Conservation (phyloP, 2,888 invertebrate species). For the Dolichopus griseipennis region DNA sequence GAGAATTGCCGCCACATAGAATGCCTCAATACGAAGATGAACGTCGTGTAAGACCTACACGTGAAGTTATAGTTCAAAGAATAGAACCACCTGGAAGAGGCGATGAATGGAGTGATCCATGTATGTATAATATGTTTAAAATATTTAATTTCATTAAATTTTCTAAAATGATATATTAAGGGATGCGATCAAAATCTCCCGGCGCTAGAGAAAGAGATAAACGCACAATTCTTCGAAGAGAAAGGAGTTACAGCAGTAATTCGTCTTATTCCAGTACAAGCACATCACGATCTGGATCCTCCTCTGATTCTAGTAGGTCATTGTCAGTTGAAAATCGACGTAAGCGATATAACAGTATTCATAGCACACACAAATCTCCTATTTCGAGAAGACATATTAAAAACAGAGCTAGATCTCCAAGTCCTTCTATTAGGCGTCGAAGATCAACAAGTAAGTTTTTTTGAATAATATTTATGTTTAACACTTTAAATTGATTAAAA, state of each 20-base stretch:
- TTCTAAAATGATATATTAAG: no score
- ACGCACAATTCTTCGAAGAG: conserved; percentile 30
- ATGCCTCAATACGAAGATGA: conserved; percentile 51
- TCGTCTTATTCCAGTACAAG: conserved; percentile 44
- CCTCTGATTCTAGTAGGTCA: conserved; percentile 46
- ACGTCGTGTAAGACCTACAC: conserved; percentile 54
- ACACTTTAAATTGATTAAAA: no score
- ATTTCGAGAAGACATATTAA: conserved; percentile 30
- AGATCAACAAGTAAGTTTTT: conserved; percentile 35
- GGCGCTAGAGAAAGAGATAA: conserved; percentile 41
- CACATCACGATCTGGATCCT: conserved; percentile 65
- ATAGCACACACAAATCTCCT: conserved; percentile 33
- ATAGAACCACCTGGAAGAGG: conserved; percentile 50
- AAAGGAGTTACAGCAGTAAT: conserved; percentile 41
- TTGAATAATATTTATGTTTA: conserved; percentile 3
- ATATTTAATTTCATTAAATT: no score
- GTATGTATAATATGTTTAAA: conserved; percentile 52
- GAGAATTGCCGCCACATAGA: conserved; percentile 48
- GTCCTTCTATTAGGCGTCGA: conserved; percentile 31
- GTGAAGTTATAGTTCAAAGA: conserved; percentile 70
- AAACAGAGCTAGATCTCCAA: conserved; percentile 32
- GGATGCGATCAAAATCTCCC: conserved; percentile 53
- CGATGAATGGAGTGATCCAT: conserved; percentile 94
- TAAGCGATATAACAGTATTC: conserved; percentile 33
- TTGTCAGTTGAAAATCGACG: conserved; percentile 34